Conservation (phyloP, 2,113 vertebrate species). For the Trachemys scripta region DNA sequence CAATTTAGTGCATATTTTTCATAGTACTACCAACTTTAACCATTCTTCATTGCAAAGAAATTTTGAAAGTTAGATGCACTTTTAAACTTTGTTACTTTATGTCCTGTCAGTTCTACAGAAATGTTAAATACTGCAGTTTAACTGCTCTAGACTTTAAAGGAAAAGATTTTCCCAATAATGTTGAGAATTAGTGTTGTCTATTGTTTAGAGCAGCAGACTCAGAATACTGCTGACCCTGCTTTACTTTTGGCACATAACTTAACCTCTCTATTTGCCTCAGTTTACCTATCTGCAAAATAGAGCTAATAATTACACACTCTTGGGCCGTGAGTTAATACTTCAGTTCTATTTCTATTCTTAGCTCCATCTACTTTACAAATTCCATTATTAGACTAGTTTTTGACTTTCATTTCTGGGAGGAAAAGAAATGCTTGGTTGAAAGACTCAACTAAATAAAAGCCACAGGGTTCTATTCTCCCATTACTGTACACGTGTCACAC, state of each 20-base stretch:
- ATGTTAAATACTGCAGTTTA: no score
- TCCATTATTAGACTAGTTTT: no score
- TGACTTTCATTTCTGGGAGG: not conserved
- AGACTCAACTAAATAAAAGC: conserved; percentile 22
- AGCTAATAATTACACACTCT: not conserved
- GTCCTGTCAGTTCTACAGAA: not conserved
- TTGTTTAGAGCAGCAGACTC: not conserved
- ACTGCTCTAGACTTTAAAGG: no score
- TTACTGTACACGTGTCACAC: not conserved
- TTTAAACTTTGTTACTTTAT: conserved; percentile 4
- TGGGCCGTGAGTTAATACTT: conserved; percentile 18
- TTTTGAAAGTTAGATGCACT: not conserved
- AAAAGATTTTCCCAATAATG: no score
- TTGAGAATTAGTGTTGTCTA: not conserved
- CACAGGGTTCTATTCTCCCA: not conserved
- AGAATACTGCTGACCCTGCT: not conserved
- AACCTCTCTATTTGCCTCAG: not conserved
- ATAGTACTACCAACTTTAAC: conserved; percentile 10
- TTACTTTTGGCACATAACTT: not conserved
- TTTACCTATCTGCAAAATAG: not conserved
- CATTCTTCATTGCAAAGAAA: not conserved
- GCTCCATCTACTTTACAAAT: not conserved
- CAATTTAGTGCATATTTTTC: not conserved
- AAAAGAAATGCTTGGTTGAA: conserved; percentile 6
- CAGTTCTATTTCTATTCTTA: not conserved